phyloP scores from a whole-genome alignment of 2,797 vertebrate species.

The Argya squamiceps region DNA sequence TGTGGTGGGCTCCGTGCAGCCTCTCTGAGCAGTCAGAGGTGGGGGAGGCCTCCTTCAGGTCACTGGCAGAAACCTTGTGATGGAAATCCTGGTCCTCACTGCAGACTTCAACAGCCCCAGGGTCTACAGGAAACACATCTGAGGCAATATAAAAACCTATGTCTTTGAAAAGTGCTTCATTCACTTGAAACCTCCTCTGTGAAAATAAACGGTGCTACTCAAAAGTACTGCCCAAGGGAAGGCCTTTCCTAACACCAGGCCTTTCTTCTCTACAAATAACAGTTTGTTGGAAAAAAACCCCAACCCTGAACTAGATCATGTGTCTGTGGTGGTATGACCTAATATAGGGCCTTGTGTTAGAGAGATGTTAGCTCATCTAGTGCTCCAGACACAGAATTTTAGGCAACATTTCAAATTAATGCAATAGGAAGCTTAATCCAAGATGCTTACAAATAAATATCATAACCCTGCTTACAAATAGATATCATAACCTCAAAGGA shows the following conservation, averaged over 20 bases:
- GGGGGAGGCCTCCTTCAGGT: neutral
- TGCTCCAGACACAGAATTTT: neutral
- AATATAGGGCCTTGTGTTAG: neutral
- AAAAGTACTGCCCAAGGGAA: neutral
- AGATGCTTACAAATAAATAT: neutral
- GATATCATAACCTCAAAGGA: neutral
- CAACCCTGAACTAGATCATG: neutral
- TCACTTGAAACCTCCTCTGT: neutral
- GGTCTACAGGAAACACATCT: neutral
- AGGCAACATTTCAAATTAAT: neutral
- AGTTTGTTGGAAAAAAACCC: accelerated
- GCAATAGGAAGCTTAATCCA: neutral
- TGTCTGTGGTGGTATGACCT: neutral
- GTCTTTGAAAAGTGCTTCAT: neutral
- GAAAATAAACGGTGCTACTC: neutral
- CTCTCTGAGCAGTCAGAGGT: neutral
- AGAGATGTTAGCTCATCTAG: neutral
- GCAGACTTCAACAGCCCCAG: neutral
- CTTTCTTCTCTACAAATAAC: neutral
- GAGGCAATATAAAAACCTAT: neutral
- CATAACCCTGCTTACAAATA: neutral
- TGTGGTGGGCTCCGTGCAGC: neutral
- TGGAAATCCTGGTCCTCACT: neutral
- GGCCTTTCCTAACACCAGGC: neutral
- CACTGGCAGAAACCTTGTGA: neutral